Conservation (phyloP, 1,140 invertebrate genomes). For the Varroa destructor region DNA sequence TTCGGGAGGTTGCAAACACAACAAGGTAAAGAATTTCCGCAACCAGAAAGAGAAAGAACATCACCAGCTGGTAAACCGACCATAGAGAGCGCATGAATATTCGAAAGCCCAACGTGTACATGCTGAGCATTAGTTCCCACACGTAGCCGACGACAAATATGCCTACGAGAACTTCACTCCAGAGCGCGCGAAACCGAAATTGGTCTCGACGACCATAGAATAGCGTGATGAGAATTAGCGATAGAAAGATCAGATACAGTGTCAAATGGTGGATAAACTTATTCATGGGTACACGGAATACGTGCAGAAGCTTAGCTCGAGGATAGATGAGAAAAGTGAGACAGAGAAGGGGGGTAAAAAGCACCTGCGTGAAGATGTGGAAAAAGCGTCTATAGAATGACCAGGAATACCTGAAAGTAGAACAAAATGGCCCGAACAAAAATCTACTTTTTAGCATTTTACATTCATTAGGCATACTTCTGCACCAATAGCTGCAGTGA, state of each 20-base stretch:
- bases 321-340: conserved; percentile 32
- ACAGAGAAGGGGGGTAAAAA: conserved; percentile 32
- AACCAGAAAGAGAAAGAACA: conserved; percentile 32
- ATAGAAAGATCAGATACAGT: conserved; percentile 32
- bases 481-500: too few species aligned
- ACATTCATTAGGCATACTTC: too few species aligned
- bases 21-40: conserved; percentile 32
- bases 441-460: too few species aligned
- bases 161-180: conserved; percentile 32
- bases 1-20: conserved; percentile 27
- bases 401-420: conserved; percentile 28
- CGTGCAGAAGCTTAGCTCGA: conserved; percentile 29
- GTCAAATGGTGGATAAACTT: conserved; percentile 33
- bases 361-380: conserved; percentile 32
- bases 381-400: conserved; percentile 27
- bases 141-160: conserved; percentile 32
- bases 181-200: conserved; percentile 29
- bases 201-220: conserved; percentile 32
- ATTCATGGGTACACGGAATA: conserved; percentile 32
- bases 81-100: conserved; percentile 33
- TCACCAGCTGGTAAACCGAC: conserved; percentile 32
- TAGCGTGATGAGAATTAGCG: conserved; percentile 31
- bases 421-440: too few species aligned
- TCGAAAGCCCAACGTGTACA: conserved; percentile 30
- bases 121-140: conserved; percentile 30